Base-by-base conservation (phyloP, 2,888 invertebrate genomes). In the Himalopsyche japonica region DNA sequence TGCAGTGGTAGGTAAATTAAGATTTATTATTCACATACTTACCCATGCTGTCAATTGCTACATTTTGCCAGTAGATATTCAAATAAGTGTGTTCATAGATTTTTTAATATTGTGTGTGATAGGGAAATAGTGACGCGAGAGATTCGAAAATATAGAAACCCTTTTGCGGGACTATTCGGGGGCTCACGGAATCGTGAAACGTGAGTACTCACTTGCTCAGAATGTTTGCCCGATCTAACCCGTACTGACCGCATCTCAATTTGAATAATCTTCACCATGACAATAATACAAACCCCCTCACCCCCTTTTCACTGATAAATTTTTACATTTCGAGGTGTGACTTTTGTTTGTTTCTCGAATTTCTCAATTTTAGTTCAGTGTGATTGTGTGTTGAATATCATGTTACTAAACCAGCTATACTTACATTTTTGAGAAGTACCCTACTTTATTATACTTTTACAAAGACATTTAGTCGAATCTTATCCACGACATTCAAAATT, bases 101-200 rank as follows among this genome's bases (percentile, higher is more conserved):
- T 43, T 10, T 64, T 37, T 37, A 84, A 81, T 87, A 83, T 82
- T 89, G 89, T 90, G 86, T 90, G 87, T 89, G 89, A 87, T 90
- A 91, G 91, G 91, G 89, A 90, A 87, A 88, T 89, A 87, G 89
- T 89, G 87, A 88, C 89, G 89, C 89, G 89, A 89, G 88, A 88
- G 90, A 90, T 89, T 89, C 89, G 89, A 89, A 88, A 90, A 88
- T 90, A 89, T 89, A 90, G 89, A 87, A 89, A 91, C 86, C 91
- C 92, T 86, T 89, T 90, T 89, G 89, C 89, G 88, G 89, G 90
- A 88, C 88, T 90, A 88, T 91, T 90, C 88, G 89, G 89, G 90
- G 90, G 84, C 76, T 47, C 78, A 47, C 83, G 82, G 78, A 82
- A 80, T 70, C 81, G 81, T 49, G 83, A 85, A 85, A 86, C 86